Conservation (phyloP, 2,888 invertebrate genomes). For the Drosophila paracracens region DNA sequence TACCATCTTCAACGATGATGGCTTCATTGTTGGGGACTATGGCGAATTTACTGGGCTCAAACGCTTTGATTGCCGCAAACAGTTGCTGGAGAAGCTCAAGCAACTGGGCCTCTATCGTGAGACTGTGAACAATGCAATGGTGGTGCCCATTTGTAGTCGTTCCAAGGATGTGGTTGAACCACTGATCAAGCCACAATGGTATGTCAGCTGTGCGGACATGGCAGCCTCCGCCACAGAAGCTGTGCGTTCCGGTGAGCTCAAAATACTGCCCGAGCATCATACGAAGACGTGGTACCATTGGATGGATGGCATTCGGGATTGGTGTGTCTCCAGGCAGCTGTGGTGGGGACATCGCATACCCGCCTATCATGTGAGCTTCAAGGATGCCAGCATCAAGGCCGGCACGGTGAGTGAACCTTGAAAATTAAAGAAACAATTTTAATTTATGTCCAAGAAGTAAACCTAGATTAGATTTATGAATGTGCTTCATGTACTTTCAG, state of each 20-base stretch:
- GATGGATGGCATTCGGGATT: conserved; percentile 98
- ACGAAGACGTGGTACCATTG: conserved; percentile 97
- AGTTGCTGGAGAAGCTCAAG: conserved; percentile 91
- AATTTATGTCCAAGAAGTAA: no score
- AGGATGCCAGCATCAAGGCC: conserved; percentile 83
- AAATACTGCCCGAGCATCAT: conserved; percentile 95
- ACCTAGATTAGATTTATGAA: not conserved
- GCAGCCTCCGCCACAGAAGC: conserved; percentile 93
- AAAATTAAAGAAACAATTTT: not conserved
- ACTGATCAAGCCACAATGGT: conserved; percentile 98
- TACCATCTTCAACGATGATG: conserved; percentile 96
- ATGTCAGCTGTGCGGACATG: conserved; percentile 96
- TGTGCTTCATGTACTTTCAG: conserved; percentile 44
- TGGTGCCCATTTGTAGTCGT: conserved; percentile 97
- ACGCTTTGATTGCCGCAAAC: conserved; percentile 94
- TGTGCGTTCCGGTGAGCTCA: conserved; percentile 92
- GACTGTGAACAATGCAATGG: conserved; percentile 96
- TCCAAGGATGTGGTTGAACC: conserved; percentile 99
- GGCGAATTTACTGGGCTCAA: conserved; percentile 93
- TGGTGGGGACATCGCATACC: conserved; percentile 99
- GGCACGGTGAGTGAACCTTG: conserved; percentile 79
- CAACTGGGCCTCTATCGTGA: conserved; percentile 90
- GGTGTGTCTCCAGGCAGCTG: conserved; percentile 99
- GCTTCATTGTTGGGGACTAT: conserved; percentile 92
- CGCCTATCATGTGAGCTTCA: conserved; percentile 91